Evolutionary conservation across 2,113 vertebrate genomes (phyloP).

Genomic region (Cyphomyrus plagiostoma): DNA sequence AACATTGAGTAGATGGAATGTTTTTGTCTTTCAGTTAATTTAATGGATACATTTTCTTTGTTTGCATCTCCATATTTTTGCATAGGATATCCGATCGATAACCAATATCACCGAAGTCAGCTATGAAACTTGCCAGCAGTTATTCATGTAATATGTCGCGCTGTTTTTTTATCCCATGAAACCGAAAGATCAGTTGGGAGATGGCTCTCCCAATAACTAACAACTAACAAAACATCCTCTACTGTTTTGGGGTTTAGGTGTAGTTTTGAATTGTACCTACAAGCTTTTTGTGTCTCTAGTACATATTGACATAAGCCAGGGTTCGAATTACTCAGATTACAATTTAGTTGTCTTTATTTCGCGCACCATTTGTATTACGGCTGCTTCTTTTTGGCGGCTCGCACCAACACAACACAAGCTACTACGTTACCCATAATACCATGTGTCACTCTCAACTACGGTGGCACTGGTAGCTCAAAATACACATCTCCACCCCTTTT

Average conservation of each 20-base stretch:
- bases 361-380: not conserved
- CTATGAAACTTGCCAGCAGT: not conserved
- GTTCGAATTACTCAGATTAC: not conserved
- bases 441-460: not conserved
- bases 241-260: too few relatives aligned
- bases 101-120: not conserved
- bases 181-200: too few relatives aligned
- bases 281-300: not conserved
- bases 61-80: not conserved
- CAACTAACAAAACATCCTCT: too few relatives aligned
- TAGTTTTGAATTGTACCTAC: too few relatives aligned
- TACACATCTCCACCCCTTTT: not conserved
- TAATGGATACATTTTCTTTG: not conserved
- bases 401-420: not conserved
- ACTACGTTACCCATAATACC: not conserved
- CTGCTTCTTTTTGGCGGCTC: not conserved
- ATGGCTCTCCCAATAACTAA: too few relatives aligned
- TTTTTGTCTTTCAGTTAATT: not conserved
- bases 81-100: not conserved
- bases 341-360: not conserved
- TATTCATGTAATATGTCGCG: not conserved
- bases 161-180: too few relatives aligned
- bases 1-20: not conserved
- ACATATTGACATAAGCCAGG: not conserved
- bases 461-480: not conserved